These are phyloP conservation scores for Panurus biarmicus DNA, from an alignment of 2,113 vertebrate species.

Conservation along the genomic window DNA sequence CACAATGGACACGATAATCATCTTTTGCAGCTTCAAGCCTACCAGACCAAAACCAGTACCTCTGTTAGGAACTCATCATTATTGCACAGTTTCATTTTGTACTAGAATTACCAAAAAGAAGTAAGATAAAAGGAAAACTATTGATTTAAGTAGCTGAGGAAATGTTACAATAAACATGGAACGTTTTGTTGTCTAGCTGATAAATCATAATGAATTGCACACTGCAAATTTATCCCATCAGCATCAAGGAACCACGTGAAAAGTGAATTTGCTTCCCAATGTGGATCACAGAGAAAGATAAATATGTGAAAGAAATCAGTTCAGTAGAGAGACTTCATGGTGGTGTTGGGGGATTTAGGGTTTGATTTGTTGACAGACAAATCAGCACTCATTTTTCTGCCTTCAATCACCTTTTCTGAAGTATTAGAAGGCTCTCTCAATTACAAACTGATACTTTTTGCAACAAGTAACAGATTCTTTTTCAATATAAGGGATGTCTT, in stretches of 20 bases:
- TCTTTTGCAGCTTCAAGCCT: conserved; percentile 97
- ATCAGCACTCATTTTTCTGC: neutral
- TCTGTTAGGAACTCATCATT: neutral
- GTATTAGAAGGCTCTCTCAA: neutral
- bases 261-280: neutral
- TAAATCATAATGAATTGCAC: neutral
- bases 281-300: neutral
- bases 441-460: neutral
- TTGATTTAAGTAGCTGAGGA: neutral
- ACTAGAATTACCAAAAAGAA: neutral
- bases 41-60: neutral
- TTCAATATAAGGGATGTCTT: neutral
- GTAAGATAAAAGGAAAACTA: neutral
- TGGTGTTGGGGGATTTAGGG: fast-evolving
- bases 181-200: neutral
- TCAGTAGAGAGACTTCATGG: neutral
- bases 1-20: conserved; percentile 95
- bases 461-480: neutral
- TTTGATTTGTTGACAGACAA: neutral
- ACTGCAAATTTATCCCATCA: neutral
- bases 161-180: neutral
- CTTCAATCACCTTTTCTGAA: neutral
- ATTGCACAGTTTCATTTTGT: neutral
- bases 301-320: neutral
- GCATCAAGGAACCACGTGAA: neutral